Conservation (phyloP, 2,888 invertebrate genomes). For the Amphipoea lucens region DNA sequence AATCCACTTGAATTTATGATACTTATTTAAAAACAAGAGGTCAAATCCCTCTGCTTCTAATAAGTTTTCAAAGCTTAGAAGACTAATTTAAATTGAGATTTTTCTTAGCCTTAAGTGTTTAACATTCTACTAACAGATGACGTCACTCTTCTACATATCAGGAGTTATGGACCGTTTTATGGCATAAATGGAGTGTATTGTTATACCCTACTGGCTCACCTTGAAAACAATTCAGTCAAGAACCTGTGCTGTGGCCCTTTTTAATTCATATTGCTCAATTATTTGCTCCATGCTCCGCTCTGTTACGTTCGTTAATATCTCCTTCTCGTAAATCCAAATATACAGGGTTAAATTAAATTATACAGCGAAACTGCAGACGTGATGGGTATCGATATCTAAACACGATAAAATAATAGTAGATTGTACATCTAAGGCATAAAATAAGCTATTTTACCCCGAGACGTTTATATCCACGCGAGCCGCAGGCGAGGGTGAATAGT, state of each 20-base stretch:
- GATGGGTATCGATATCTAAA: too few species aligned
- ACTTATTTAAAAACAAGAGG: background rate
- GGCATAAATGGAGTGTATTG: slow-evolving; percentile 49
- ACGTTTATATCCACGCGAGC: too few species aligned
- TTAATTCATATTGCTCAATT: slow-evolving; percentile 25
- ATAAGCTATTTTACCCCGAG: too few species aligned
- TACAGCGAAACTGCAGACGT: too few species aligned
- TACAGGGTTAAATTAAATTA: background rate
- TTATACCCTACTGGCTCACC: slow-evolving; percentile 59
- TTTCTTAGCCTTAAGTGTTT: background rate
- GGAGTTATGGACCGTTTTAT: slow-evolving; percentile 55
- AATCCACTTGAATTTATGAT: background rate
- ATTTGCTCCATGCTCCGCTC: slow-evolving; percentile 1
- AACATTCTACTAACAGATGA: slow-evolving; percentile 35
- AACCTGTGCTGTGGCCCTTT: slow-evolving; percentile 29
- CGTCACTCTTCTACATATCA: slow-evolving; percentile 47
- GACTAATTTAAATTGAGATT: background rate
- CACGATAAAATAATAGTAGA: too few species aligned
- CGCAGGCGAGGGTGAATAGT: too few species aligned
- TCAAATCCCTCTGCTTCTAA: background rate
- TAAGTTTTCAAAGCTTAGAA: background rate
- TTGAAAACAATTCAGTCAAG: slow-evolving; percentile 45
- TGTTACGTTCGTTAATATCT: background rate
- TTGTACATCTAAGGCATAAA: too few species aligned
- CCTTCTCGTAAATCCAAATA: background rate